phyloP scores from a whole-genome alignment of 2,888 invertebrate genomes.

The Dioctria linearis region DNA sequence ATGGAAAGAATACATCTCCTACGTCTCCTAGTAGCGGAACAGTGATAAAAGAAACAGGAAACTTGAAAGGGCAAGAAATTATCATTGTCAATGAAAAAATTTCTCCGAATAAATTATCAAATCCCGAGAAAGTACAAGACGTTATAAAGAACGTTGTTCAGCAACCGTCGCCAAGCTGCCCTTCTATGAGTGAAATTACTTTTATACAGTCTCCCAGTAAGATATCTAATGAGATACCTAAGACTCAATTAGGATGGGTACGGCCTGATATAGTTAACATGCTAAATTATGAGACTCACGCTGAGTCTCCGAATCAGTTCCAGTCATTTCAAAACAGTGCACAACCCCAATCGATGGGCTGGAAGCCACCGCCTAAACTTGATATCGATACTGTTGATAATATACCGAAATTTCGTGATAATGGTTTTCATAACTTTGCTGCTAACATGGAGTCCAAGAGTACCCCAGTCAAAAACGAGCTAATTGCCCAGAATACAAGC shows the following conservation, averaged over 20 bases:
- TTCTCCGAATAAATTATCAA: not conserved
- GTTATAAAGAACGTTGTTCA: not conserved
- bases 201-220: slow-evolving; percentile 9
- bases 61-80: not conserved
- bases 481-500: slow-evolving; percentile 60
- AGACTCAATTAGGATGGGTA: slow-evolving; percentile 56
- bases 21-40: not conserved
- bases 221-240: not conserved
- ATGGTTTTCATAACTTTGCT: slow-evolving; percentile 65
- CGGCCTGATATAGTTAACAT: slow-evolving; percentile 54
- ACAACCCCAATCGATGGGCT: slow-evolving; percentile 62
- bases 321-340: slow-evolving; percentile 54
- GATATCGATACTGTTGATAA: slow-evolving; percentile 69
- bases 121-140: not conserved
- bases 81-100: not conserved
- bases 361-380: slow-evolving; percentile 65
- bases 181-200: slow-evolving; percentile 64
- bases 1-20: slow-evolving; percentile 9
- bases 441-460: slow-evolving; percentile 67
- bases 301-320: slow-evolving; percentile 11
- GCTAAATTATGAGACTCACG: slow-evolving; percentile 57
- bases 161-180: slow-evolving; percentile 61
- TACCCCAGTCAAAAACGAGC: slow-evolving; percentile 66
- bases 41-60: not conserved
- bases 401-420: slow-evolving; percentile 41